These are phyloP conservation scores for Percina caprodes DNA, from an alignment of 2,113 vertebrate species.

Conservation along the genomic window DNA sequence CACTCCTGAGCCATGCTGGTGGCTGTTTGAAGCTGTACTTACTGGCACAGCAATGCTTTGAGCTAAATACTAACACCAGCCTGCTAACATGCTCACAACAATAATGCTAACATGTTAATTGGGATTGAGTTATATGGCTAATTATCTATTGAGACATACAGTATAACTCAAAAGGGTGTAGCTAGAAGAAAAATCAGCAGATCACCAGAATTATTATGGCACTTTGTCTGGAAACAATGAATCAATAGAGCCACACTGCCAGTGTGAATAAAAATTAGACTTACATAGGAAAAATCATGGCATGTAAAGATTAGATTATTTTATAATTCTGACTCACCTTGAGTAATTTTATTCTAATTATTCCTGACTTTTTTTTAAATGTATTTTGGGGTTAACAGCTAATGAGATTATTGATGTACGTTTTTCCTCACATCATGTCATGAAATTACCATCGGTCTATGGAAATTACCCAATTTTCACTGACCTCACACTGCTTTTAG, in stretches of 20 bases:
- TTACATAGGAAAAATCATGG: not conserved
- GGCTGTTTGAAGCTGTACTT: not conserved
- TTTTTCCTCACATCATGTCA: not conserved
- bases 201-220: not conserved
- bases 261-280: not conserved
- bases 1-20: not conserved
- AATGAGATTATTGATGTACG: not conserved
- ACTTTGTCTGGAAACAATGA: not conserved
- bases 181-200: not conserved
- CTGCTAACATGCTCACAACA: not conserved
- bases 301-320: not conserved
- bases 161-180: not conserved
- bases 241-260: not conserved
- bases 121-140: not conserved
- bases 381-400: not conserved
- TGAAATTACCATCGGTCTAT: too few species aligned
- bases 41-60: not conserved
- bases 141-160: not conserved
- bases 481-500: not conserved
- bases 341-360: too few species aligned
- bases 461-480: not conserved
- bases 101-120: not conserved
- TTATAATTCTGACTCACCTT: not conserved
- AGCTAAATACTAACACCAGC: not conserved
- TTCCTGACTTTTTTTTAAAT: not conserved